phyloP scores from a whole-genome alignment of 1,140 invertebrate genomes.

The Drosophila watanabei region DNA sequence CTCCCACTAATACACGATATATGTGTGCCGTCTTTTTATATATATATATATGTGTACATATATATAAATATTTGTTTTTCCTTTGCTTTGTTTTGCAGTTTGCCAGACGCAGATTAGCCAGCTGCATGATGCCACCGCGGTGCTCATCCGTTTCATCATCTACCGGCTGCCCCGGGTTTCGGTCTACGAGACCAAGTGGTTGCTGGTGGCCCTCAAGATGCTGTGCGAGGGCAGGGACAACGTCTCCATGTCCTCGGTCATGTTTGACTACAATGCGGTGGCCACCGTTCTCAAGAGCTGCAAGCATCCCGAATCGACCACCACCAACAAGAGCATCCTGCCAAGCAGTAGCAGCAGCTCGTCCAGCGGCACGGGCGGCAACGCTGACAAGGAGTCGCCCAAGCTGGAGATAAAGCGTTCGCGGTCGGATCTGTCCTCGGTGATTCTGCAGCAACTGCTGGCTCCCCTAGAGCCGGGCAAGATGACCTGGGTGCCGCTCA shows the following conservation, averaged over 20 bases:
- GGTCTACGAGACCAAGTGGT: constrained; percentile 79
- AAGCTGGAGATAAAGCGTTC: constrained; percentile 87
- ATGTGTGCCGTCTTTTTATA: constrained; percentile 10
- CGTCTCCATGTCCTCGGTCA: constrained; percentile 20
- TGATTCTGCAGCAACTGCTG: constrained; percentile 89
- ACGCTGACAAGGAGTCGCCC: constrained; percentile 87
- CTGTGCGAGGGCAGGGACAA: constrained; percentile 72
- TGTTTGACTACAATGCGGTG: constrained; percentile 77
- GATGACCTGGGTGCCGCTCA: constrained; percentile 81
- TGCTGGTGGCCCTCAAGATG: constrained; percentile 78
- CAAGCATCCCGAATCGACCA: constrained; percentile 70
- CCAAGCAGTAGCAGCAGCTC: constrained; percentile 69
- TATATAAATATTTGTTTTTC: neutral
- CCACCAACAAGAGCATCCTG: constrained; percentile 70
- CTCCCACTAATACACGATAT: neutral
- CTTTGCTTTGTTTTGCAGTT: constrained; percentile 86
- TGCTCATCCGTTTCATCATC: constrained; percentile 82
- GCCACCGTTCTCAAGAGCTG: constrained; percentile 68
- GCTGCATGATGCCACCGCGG: constrained; percentile 76
- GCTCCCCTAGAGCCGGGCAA: constrained; percentile 87
- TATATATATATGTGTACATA: neutral
- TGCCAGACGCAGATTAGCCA: constrained; percentile 88
- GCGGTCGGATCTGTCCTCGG: constrained; percentile 88
- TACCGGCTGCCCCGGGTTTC: constrained; percentile 72
- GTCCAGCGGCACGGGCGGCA: constrained; percentile 55